Evolutionary conservation across 2,113 vertebrate species (phyloP).

Genomic region (Nestor notabilis): DNA sequence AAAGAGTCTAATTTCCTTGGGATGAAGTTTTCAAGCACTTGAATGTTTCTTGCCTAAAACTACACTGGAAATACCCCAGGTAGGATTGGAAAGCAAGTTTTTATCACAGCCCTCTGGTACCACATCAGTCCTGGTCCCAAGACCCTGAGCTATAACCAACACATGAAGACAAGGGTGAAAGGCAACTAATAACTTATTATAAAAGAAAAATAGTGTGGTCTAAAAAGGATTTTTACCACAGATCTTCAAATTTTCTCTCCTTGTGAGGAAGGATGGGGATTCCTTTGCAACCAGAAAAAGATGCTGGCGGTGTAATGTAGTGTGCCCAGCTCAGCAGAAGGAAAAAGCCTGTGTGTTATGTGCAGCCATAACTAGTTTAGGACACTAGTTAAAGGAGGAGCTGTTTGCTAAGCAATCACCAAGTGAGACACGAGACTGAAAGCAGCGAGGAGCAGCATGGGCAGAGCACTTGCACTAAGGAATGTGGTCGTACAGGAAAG

Average conservation of each 20-base stretch:
- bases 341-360: neutral
- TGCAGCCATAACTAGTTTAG: neutral
- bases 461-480: neutral
- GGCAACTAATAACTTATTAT: neutral
- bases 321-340: neutral
- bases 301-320: neutral
- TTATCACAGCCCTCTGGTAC: neutral
- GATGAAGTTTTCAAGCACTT: neutral
- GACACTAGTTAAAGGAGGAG: neutral
- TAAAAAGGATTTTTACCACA: conserved; percentile 17
- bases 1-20: neutral
- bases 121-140: neutral
- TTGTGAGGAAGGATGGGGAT: neutral
- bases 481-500: conserved; percentile 50
- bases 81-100: neutral
- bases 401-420: neutral
- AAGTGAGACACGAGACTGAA: neutral
- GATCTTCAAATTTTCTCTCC: neutral
- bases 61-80: neutral
- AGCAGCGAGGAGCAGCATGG: neutral
- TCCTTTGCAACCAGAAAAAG: neutral
- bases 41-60: neutral
- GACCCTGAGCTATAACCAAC: neutral
- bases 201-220: neutral
- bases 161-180: neutral